Base-by-base conservation (phyloP, 2,113 vertebrate species). In the Rhinolophus sinicus region DNA sequence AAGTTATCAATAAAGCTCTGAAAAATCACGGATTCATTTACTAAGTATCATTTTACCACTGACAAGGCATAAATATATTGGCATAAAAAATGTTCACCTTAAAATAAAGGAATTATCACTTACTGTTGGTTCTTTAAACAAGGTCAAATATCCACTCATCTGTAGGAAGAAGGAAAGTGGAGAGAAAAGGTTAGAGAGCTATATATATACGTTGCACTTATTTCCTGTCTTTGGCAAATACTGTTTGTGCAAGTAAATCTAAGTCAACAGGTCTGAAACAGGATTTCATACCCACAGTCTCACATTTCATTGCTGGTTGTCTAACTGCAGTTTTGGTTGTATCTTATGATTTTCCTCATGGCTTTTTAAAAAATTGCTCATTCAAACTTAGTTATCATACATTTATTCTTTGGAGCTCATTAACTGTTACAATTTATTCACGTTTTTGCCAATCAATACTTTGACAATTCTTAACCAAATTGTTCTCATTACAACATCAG, bases 151-250 rank as follows among this genome's bases (percentile, higher is more conserved):
- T 72, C 44, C 56, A 19, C 30, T 90, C 72, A 56, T 70, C 84
- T 30, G 50, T 54, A 33, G 77, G 26, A 33, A 81, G 94, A 82
- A 93, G 40, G 26, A 50, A 50, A 18, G 5, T 60, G 1, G 30
- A 60, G 54, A 80, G 44, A 73, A 30, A 33, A 76, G 84, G 60
- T 76, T 38, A 44, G 38, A 94, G 60, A 60, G 35, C 35, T 86
- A 94, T 86, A 94, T 96, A 90, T 97, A 78, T 95, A 80, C 47
- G 76, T 54, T 90, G 38, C 47, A 40, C 30, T 44, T 78, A 54
- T 89, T 98, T 98, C 97, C 97, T 97, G 90, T 60, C 90, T 65
- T 81, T 86, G 78, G 73, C 77, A 78, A 92, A 88, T 44, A 90
- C 84, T 94, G 76, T 64, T 96, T 90, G 52, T 80, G 73, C 90